phyloP scores from a whole-genome alignment of 2,797 vertebrate genomes.

The Eulemur coronatus region DNA sequence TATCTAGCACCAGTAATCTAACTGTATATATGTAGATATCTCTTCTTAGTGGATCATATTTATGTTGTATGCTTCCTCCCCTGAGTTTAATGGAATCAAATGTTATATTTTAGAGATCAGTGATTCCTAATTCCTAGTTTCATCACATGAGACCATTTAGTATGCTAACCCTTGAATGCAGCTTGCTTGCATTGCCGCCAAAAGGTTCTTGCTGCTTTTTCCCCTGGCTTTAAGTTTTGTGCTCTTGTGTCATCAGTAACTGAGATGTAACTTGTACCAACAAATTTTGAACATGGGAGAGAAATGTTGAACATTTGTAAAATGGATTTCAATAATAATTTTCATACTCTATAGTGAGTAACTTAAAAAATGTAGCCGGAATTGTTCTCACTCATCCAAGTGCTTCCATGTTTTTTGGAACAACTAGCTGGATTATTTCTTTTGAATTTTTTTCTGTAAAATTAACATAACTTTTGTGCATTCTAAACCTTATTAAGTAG shows the following conservation, averaged over 20 bases:
- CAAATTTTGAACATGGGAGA: constrained; percentile 24
- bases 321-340: not conserved
- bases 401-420: not conserved
- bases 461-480: not conserved
- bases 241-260: not conserved
- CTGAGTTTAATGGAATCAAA: not conserved
- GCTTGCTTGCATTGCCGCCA: not conserved
- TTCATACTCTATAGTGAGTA: not conserved
- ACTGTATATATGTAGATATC: not conserved
- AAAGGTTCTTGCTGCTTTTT: not conserved
- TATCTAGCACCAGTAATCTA: not conserved
- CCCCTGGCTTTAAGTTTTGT: not conserved
- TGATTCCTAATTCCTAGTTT: not conserved
- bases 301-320: not conserved
- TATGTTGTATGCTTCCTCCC: not conserved
- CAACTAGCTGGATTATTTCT: not conserved
- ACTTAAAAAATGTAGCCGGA: not conserved
- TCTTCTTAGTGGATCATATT: constrained; percentile 26
- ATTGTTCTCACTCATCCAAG: not conserved
- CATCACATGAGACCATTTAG: not conserved
- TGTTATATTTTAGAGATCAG: not conserved
- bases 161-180: not conserved
- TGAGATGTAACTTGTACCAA: not conserved
- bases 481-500: not conserved
- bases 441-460: constrained; percentile 12